Evolutionary conservation across 1,140 invertebrate genomes (phyloP).

Genomic region (Chionoecetes opilio): DNA sequence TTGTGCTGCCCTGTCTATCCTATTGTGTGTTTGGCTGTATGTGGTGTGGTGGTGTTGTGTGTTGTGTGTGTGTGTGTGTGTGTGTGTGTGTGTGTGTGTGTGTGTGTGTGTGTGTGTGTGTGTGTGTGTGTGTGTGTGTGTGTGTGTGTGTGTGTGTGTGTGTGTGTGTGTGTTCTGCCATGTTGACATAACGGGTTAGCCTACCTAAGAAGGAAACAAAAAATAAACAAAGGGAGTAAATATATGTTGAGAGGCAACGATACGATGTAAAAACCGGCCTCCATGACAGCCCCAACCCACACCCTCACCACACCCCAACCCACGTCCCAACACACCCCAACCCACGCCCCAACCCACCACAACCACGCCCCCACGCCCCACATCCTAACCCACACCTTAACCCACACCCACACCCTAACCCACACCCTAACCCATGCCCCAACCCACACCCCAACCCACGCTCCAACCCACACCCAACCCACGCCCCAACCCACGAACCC

Average conservation of each 20-base stretch:
- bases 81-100: background rate
- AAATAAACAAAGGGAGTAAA: background rate
- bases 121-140: slow-evolving; percentile 27
- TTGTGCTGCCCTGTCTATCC: background rate
- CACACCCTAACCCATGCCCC: background rate
- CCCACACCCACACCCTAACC: background rate
- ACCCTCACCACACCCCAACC: no score
- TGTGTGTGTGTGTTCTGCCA: background rate
- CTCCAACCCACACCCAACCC: background rate
- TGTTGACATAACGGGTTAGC: background rate
- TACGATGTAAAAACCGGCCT: background rate
- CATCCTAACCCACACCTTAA: background rate
- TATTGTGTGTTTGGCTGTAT: no score
- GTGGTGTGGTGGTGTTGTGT: background rate
- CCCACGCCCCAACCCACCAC: background rate
- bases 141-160: slow-evolving; percentile 27
- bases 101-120: slow-evolving; percentile 3
- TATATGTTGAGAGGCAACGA: background rate
- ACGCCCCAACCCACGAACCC: background rate
- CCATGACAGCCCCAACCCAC: background rate
- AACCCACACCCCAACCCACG: background rate
- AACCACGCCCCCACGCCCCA: background rate
- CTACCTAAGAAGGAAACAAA: background rate
- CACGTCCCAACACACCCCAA: no score
- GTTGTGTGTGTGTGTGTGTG: background rate